phyloP scores from a whole-genome alignment of 2,113 vertebrate genomes.

The Turnix velox region DNA sequence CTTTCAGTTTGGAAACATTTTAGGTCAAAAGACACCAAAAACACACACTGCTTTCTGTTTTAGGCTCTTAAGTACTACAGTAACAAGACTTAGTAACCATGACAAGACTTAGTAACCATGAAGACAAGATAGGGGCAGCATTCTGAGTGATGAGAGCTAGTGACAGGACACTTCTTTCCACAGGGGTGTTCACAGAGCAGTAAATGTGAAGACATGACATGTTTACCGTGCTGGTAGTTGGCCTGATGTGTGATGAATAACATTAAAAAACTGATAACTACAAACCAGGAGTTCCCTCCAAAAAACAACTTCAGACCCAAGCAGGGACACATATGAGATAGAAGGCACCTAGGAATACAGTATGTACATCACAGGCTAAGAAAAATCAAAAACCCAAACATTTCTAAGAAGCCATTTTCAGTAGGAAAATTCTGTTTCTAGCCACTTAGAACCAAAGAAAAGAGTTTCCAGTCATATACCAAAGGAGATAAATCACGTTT shows the following conservation, averaged over 20 bases:
- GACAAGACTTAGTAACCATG: neutral
- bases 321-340: neutral
- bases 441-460: neutral
- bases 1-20: neutral
- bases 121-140: neutral
- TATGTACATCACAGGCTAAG: neutral
- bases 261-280: neutral
- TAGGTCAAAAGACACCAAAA: neutral
- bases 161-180: accelerated
- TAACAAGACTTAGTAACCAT: neutral
- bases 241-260: neutral
- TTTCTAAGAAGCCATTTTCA: neutral
- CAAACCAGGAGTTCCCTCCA: neutral
- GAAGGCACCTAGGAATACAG: slow-evolving; percentile 1
- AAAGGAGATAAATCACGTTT: neutral
- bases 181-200: neutral
- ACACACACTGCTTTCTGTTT: neutral
- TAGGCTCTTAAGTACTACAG: neutral
- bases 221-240: neutral
- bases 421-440: neutral
- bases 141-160: neutral
- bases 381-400: neutral
- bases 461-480: neutral
- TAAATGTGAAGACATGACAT: neutral
- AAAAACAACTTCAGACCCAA: neutral